Evolutionary conservation across 2,888 invertebrate genomes (phyloP), one percentile per base, ranked within the genome.

Genomic region (Dicycla oo): DNA sequence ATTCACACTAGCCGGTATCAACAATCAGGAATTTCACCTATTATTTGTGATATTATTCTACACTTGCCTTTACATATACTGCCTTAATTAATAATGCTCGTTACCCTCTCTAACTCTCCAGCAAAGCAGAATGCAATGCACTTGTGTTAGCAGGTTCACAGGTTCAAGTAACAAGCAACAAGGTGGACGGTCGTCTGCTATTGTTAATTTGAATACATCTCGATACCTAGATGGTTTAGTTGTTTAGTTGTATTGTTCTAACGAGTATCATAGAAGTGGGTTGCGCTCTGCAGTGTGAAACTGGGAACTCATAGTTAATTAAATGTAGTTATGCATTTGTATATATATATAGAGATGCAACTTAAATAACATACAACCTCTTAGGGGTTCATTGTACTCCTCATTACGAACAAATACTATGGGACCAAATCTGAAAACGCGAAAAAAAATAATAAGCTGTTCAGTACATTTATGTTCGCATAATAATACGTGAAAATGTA

Each of bases 171-270:
- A 26, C 7, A 54, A 40, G 56, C 73, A 67, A 60, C 5, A 1
- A 13, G 18, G 18, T 23, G 0, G 53, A 34, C 0, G 13, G 34
- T 45, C 18, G 45, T 18, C n/a, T 57, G 10, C 20, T 57, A 40
- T 58, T 73, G 73, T n/a, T 73, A 58, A 51, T 49, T 73, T 38
- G 65, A 51, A 66, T 66, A 58, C 20, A 13, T 45, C 43, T 66
- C 51, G 43, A 66, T 73, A 51, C 51, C 49, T 38, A 65, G 18
- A 18, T 6, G 15, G 40, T 34, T 30, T 15, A 13, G 20, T 69
- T 20, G 45, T 49, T 38, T 7, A 2, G n/a, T n/a, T n/a, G 8
- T 63, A 34, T 49, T 72, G 57, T 57, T 49, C 23, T 13, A 38
- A 26, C 26, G 23, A 60, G 13, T 43, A 11, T 1, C 6, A 11